Percentiles rank a stretch among this genome's conserved stretches.
Conservation (phyloP, 2,888 invertebrate genomes). For the Phyto melanocephala region DNA sequence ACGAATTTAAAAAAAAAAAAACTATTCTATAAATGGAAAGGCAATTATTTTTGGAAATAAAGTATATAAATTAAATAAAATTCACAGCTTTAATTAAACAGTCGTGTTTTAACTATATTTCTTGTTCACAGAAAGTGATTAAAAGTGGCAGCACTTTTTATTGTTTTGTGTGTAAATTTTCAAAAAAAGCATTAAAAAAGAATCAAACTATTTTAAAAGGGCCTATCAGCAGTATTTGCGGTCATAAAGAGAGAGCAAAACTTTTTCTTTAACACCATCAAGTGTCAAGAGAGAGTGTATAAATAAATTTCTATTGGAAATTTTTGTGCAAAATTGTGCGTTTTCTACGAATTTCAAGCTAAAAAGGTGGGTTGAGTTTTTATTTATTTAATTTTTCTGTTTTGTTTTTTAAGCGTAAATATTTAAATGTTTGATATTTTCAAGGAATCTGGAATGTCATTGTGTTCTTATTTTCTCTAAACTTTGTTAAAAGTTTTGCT, state of each 20-base stretch:
- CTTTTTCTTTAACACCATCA: neutral
- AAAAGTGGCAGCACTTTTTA: too few species aligned
- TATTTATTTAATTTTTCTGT: neutral
- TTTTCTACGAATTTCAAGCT: conserved; percentile 2
- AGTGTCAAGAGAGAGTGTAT: neutral
- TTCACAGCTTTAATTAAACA: neutral
- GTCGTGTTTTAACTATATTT: neutral
- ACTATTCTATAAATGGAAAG: neutral
- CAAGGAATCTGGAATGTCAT: neutral
- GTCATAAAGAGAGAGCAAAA: neutral
- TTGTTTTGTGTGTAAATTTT: too few species aligned
- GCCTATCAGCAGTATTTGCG: neutral
- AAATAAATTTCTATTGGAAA: neutral
- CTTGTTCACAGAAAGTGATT: too few species aligned
- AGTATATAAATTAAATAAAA: neutral
- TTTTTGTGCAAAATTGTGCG: neutral
- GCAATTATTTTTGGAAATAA: neutral
- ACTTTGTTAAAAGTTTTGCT: conserved; percentile 21
- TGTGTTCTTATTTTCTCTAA: neutral
- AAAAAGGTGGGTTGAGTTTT: conserved; percentile 25
- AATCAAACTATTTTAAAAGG: neutral
- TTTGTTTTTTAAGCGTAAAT: conserved; percentile 35
- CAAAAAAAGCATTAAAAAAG: neutral
- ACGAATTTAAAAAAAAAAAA: neutral
- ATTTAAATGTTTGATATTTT: conserved; percentile 8